Conservation (phyloP, 2,888 invertebrate species). For the Aplocera efformata region DNA sequence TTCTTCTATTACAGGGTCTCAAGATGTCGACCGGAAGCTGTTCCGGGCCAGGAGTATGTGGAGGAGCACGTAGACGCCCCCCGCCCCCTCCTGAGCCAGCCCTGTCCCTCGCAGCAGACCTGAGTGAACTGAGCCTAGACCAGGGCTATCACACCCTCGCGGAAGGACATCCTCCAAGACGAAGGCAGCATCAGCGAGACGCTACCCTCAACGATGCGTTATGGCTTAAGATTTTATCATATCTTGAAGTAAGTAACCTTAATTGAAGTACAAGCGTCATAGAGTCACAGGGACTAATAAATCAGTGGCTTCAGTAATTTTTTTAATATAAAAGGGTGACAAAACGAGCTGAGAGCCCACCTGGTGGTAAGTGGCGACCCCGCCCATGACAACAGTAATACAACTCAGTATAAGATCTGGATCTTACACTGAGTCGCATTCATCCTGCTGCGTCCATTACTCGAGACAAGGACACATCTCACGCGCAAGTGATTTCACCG, state of each 20-base stretch:
- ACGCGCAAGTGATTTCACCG: no score
- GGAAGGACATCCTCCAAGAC: slow-evolving; percentile 80
- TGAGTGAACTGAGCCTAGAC: slow-evolving; percentile 84
- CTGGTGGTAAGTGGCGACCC: no score
- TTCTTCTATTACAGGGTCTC: slow-evolving; percentile 44
- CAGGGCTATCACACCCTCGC: slow-evolving; percentile 91
- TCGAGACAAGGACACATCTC: no score
- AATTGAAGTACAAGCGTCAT: no score
- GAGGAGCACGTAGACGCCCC: slow-evolving; percentile 65
- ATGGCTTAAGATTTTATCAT: slow-evolving; percentile 66
- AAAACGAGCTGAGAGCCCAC: no score
- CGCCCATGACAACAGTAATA: no score
- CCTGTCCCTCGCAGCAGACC: slow-evolving; percentile 66
- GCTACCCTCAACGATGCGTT: slow-evolving; percentile 65
- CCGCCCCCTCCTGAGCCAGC: slow-evolving; percentile 72
- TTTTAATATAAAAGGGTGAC: no score
- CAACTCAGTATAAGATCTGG: no score
- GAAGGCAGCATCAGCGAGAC: slow-evolving; percentile 47
- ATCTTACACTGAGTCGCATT: no score
- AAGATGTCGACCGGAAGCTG: slow-evolving; percentile 68
- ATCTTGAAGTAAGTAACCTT: slow-evolving; percentile 53
- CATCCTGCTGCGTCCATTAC: no score
- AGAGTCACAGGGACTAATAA: no score
- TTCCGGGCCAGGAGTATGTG: slow-evolving; percentile 65
- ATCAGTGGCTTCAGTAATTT: no score